phyloP scores from a whole-genome alignment of 2,113 vertebrate species.

The Pipra filicauda region DNA sequence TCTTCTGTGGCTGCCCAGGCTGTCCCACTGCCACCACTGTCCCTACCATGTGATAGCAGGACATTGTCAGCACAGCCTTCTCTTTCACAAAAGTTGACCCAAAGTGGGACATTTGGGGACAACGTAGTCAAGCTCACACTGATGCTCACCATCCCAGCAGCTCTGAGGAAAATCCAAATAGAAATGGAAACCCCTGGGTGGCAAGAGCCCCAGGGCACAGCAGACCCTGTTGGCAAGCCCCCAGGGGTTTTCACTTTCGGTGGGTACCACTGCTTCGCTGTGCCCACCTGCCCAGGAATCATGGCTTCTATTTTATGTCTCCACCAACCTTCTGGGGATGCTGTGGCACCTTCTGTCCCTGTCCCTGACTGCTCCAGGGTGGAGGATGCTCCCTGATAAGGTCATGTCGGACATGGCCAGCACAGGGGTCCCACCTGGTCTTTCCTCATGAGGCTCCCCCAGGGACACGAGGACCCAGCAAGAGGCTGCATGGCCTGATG shows the following conservation, averaged over 20 bases:
- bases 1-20: not conserved
- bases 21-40: not conserved
- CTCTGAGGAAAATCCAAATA: not conserved
- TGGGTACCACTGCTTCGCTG: not conserved
- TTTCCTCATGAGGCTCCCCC: not conserved
- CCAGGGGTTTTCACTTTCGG: not conserved
- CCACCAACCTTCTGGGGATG: not conserved
- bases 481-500: rapidly evolving
- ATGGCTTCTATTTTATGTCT: not conserved
- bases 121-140: not conserved
- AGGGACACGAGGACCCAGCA: rapidly evolving
- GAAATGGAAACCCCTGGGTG: not conserved
- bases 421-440: rapidly evolving
- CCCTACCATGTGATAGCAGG: not conserved
- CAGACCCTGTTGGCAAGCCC: not conserved
- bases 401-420: rapidly evolving
- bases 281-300: not conserved
- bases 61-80: not conserved
- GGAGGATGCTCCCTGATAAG: not conserved
- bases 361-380: rapidly evolving
- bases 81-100: not conserved
- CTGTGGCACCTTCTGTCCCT: not conserved
- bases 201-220: not conserved
- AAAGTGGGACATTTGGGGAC: not conserved
- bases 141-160: not conserved